Evolutionary conservation across 2,797 vertebrate species (phyloP).

Genomic region (Premnoplex brunnescens): DNA sequence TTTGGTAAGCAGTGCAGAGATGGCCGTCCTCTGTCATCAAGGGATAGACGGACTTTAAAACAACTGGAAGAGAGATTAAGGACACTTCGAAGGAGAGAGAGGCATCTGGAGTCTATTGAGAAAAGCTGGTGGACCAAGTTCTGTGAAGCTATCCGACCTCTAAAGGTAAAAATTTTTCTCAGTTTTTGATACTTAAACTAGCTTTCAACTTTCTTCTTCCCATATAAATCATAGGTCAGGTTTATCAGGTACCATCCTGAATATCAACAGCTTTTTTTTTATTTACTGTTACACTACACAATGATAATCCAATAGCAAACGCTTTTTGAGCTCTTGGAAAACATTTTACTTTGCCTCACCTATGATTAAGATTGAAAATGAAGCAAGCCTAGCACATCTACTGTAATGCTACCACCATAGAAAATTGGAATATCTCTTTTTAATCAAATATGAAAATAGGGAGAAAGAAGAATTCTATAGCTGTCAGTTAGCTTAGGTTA

Average conservation of each 20-base stretch:
- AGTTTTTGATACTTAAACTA: not conserved
- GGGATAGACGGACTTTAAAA: constrained; percentile 85
- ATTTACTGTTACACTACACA: not conserved
- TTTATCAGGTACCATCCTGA: not conserved
- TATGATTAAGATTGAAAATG: not conserved
- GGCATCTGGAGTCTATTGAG: constrained; percentile 90
- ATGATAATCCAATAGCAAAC: not conserved
- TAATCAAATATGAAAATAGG: not conserved
- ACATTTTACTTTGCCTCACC: not conserved
- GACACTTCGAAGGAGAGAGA: constrained; percentile 85
- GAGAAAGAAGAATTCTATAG: not conserved
- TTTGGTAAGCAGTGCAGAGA: constrained; percentile 85
- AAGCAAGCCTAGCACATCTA: not conserved
- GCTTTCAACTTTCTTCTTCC: not conserved
- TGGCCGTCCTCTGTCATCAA: constrained; percentile 90
- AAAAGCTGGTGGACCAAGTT: constrained; percentile 93
- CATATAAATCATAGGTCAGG: not conserved
- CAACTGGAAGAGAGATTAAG: constrained; percentile 90
- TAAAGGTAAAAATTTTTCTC: constrained; percentile 82
- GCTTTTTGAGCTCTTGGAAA: not conserved
- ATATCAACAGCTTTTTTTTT: not conserved
- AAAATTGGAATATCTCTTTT: not conserved
- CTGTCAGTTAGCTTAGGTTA: not conserved
- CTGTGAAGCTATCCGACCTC: constrained; percentile 86
- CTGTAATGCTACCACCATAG: not conserved